Percentiles rank a stretch among this genome's conserved stretches.
Evolutionary conservation across 1,140 invertebrate species (phyloP).

Genomic region (Drosophila leontia): DNA sequence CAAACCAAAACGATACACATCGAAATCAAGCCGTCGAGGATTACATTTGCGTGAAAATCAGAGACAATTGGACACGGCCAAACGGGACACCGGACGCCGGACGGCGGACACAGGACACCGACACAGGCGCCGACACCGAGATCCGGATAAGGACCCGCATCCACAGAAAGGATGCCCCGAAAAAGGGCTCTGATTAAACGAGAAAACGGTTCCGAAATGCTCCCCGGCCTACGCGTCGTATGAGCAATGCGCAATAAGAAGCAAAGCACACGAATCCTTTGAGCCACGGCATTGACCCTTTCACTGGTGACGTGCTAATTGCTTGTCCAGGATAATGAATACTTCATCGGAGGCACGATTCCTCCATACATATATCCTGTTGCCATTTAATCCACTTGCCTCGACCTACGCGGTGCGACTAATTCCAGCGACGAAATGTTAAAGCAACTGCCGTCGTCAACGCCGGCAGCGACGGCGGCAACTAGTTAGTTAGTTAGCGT

Average conservation of each 20-base stretch:
- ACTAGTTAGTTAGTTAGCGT: slow-evolving; percentile 76
- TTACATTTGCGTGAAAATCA: slow-evolving; percentile 78
- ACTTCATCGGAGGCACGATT: slow-evolving; percentile 21
- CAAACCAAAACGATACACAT: slow-evolving; percentile 22
- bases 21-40: slow-evolving; percentile 57
- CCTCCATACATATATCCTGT: slow-evolving; percentile 23
- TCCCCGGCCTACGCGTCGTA: slow-evolving; percentile 56
- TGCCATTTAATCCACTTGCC: slow-evolving; percentile 78
- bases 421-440: slow-evolving; percentile 64
- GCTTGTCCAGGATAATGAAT: slow-evolving; percentile 70
- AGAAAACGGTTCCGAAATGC: slow-evolving; percentile 20
- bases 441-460: slow-evolving; percentile 48
- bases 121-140: slow-evolving; percentile 37
- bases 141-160: slow-evolving; percentile 38
- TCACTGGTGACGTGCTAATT: slow-evolving; percentile 63
- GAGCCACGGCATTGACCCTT: slow-evolving; percentile 51
- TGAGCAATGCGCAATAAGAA: slow-evolving; percentile 41
- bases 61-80: slow-evolving; percentile 66
- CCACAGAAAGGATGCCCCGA: slow-evolving; percentile 11
- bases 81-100: slow-evolving; percentile 23
- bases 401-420: slow-evolving; percentile 75
- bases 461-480: slow-evolving; percentile 38
- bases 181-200: slow-evolving; percentile 71
- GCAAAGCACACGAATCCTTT: slow-evolving; percentile 40
- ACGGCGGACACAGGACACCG: slow-evolving; percentile 12